A percentile compares a stretch with the other conserved stretches of the same genome.
These are phyloP conservation scores for Colius striatus DNA, from an alignment of 2,113 vertebrate species.

Conservation along the genomic window DNA sequence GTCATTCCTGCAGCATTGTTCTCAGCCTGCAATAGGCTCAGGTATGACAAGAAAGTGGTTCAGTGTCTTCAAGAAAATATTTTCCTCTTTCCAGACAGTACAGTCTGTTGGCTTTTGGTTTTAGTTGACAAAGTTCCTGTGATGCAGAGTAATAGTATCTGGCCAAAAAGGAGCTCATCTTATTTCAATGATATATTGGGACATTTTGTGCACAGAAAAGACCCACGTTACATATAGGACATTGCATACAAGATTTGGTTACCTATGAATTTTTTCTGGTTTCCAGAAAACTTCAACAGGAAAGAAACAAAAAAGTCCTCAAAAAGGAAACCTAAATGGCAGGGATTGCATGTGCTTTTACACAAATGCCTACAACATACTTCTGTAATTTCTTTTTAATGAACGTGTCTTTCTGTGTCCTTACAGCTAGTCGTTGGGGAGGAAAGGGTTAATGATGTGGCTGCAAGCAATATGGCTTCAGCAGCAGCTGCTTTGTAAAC, in stretches of 20 bases:
- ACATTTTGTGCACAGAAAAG: background rate
- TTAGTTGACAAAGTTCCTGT: background rate
- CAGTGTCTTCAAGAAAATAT: background rate
- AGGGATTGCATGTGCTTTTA: background rate
- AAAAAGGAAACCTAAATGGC: background rate
- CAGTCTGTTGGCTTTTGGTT: background rate
- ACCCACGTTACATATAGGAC: background rate
- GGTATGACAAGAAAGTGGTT: background rate
- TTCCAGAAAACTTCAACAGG: background rate
- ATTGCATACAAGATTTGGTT: background rate
- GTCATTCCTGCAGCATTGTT: background rate
- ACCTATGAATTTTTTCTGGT: background rate
- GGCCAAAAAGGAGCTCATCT: background rate
- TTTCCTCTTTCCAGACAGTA: background rate
- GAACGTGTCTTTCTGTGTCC: no score
- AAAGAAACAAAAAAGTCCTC: background rate
- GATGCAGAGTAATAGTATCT: background rate
- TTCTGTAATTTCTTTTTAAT: background rate
- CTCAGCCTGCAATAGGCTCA: background rate
- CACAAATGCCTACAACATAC: background rate
- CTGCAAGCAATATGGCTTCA: background rate
- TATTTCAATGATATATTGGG: background rate
- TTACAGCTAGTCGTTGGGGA: background rate
- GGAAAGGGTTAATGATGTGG: background rate
- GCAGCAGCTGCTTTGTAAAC: background rate